Evolutionary conservation across 2,113 vertebrate species (phyloP).

Genomic region (Vidua chalybeata): DNA sequence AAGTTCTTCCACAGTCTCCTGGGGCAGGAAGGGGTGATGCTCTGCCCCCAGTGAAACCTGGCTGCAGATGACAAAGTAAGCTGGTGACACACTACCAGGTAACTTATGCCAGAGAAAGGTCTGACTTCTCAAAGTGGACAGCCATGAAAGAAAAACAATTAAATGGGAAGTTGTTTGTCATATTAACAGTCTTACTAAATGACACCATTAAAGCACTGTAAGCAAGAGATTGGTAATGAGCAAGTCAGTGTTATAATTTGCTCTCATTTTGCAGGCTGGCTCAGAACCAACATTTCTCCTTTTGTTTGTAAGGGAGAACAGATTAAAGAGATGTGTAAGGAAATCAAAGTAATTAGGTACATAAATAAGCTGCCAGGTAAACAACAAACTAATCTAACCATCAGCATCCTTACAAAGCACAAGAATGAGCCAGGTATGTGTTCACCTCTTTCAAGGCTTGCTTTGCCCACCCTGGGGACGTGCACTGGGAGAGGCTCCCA

Average conservation of each 20-base stretch:
- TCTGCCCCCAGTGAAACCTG: neutral
- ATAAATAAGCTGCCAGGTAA: slow-evolving; percentile 9
- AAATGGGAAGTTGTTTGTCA: neutral
- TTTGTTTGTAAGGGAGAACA: neutral
- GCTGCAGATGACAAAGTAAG: neutral
- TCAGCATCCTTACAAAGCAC: neutral
- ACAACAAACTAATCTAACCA: neutral
- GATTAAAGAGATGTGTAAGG: neutral
- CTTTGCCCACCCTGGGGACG: neutral
- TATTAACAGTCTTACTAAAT: neutral
- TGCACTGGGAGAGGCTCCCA: neutral
- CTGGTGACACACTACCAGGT: neutral
- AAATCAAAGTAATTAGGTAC: slow-evolving; percentile 21
- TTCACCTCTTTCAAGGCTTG: neutral
- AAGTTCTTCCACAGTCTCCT: neutral
- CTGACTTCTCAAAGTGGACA: neutral
- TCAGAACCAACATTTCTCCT: neutral
- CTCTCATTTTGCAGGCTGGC: neutral
- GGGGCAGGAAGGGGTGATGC: neutral
- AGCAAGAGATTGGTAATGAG: neutral
- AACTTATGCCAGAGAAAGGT: neutral
- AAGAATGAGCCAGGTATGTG: neutral
- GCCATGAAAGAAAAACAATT: neutral
- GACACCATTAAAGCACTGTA: neutral
- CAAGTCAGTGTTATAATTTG: neutral